A percentile compares a stretch with the other conserved stretches of the same genome.
Conservation (phyloP, 2,797 vertebrate species). For the Mionectes olivaceus region DNA sequence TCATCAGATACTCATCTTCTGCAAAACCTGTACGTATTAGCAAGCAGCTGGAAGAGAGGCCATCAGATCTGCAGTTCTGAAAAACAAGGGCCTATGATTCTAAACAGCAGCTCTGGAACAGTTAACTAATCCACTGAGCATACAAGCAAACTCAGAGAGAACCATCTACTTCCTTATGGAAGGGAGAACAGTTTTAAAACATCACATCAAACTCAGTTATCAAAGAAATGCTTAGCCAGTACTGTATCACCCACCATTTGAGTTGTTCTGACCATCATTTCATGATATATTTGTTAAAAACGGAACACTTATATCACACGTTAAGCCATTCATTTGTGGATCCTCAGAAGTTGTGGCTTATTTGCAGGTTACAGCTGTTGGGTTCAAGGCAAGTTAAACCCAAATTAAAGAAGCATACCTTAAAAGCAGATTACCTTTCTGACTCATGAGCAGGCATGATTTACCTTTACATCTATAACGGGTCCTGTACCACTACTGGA, state of each 20-base stretch:
- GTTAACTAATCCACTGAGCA: background rate
- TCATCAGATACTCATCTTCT: background rate
- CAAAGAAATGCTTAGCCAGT: background rate
- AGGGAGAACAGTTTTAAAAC: background rate
- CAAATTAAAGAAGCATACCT: background rate
- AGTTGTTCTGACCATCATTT: background rate
- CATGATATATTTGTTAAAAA: background rate
- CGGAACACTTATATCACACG: rapidly evolving
- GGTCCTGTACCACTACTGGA: background rate
- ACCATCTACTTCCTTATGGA: background rate
- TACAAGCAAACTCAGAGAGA: background rate
- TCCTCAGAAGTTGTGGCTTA: background rate
- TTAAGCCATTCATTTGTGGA: background rate
- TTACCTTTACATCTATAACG: background rate
- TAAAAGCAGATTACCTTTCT: background rate
- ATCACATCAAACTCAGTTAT: background rate
- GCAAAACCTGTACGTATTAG: background rate
- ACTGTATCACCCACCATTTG: too few species aligned
- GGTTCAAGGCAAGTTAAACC: background rate
- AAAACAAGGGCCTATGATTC: background rate
- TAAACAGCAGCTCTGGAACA: background rate
- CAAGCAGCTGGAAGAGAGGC: background rate
- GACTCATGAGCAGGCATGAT: background rate
- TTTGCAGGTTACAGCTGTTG: background rate
- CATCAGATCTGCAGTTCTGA: background rate